These are phyloP conservation scores for Spermophilus dauricus DNA, from an alignment of 2,113 vertebrate genomes.

Conservation along the genomic window DNA sequence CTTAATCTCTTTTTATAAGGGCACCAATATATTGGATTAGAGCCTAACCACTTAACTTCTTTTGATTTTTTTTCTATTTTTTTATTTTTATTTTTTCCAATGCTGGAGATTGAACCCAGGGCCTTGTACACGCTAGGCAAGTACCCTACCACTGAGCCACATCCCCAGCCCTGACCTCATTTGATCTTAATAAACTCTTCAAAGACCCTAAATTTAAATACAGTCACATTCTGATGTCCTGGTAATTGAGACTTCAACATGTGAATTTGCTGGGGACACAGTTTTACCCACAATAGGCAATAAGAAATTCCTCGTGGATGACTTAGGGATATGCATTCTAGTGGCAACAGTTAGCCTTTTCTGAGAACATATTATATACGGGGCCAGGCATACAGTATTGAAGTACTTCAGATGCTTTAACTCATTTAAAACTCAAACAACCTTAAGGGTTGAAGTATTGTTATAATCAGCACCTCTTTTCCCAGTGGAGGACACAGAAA, in stretches of 20 bases:
- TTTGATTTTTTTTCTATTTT: not conserved
- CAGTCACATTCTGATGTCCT: not conserved
- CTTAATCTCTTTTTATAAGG: not conserved
- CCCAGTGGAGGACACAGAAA: not conserved
- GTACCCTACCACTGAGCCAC: too few species aligned
- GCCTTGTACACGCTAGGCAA: too few species aligned
- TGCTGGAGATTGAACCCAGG: too few species aligned
- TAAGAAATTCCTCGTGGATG: not conserved
- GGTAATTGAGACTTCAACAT: not conserved
- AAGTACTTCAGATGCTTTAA: not conserved
- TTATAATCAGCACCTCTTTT: too few species aligned
- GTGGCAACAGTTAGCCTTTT: not conserved
- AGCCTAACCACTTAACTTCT: not conserved
- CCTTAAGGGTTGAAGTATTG: rapidly evolving
- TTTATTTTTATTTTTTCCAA: too few species aligned
- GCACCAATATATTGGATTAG: not conserved
- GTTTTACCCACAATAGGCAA: not conserved
- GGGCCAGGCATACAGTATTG: not conserved
- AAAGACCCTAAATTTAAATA: not conserved
- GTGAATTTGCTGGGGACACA: not conserved
- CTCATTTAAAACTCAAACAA: not conserved
- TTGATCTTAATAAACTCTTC: not conserved
- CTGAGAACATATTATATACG: rapidly evolving
- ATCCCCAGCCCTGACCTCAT: not conserved
- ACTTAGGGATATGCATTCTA: too few species aligned